Evolutionary conservation across 2,113 vertebrate species (phyloP).

Genomic region (Polyodon spathula): DNA sequence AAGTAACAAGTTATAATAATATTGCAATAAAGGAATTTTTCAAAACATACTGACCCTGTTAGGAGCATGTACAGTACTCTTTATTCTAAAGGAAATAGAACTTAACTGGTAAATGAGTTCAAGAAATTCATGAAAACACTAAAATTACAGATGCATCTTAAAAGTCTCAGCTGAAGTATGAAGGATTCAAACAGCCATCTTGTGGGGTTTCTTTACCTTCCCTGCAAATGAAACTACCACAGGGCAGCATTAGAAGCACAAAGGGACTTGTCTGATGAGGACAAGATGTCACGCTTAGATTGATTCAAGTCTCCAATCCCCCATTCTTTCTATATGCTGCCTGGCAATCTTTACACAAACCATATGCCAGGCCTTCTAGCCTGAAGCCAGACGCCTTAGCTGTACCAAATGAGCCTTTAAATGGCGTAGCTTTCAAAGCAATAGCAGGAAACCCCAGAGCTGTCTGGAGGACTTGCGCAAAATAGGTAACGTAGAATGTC

Average conservation of each 20-base stretch:
- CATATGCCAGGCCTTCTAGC: constrained; percentile 38
- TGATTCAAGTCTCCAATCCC: constrained; percentile 9
- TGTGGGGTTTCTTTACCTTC: neutral
- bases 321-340: constrained; percentile 14
- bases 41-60: too few relatives aligned
- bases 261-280: constrained; percentile 8
- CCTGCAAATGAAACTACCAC: neutral
- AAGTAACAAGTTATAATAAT: too few relatives aligned
- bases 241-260: neutral
- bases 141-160: too few relatives aligned
- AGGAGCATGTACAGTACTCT: too few relatives aligned
- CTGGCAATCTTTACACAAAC: constrained; percentile 47
- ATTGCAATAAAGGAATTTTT: too few relatives aligned
- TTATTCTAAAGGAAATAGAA: too few relatives aligned
- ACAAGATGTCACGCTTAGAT: constrained; percentile 13
- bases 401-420: constrained; percentile 31
- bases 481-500: too few relatives aligned
- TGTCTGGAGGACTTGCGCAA: too few relatives aligned
- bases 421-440: constrained; percentile 30
- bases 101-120: too few relatives aligned
- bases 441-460: constrained; percentile 37
- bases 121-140: too few relatives aligned
- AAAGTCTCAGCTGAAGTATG: too few relatives aligned
- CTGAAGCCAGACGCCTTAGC: constrained; percentile 43
- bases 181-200: too few relatives aligned